A percentile compares a stretch with the other conserved stretches of the same genome.
phyloP scores from a whole-genome alignment of 2,888 invertebrate genomes.

The Nyleta sp. region DNA sequence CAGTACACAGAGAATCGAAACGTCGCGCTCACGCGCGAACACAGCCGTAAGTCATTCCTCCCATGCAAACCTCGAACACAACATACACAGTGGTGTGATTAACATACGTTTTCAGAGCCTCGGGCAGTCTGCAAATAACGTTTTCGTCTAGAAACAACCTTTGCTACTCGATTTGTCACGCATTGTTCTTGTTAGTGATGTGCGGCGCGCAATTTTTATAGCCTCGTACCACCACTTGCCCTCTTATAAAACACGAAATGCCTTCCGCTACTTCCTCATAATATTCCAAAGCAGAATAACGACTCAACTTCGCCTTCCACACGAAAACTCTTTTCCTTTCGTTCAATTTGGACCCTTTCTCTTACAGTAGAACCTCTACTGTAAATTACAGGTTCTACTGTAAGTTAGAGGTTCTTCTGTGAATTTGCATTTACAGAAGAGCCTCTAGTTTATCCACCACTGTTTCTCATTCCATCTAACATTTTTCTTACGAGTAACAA shows the following conservation, averaged over 20 bases:
- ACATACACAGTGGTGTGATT: constrained; percentile 68
- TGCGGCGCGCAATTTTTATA: constrained; percentile 10
- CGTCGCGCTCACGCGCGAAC: constrained; percentile 27
- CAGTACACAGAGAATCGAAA: constrained; percentile 29
- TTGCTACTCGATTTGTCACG: constrained; percentile 45
- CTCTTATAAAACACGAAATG: neutral
- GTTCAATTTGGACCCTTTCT: too few species aligned
- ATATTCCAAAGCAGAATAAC: too few species aligned
- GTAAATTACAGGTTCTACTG: too few species aligned
- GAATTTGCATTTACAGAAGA: too few species aligned
- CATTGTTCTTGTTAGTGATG: constrained; percentile 37
- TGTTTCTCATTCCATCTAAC: too few species aligned
- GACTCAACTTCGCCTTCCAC: too few species aligned
- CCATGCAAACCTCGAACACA: constrained; percentile 61
- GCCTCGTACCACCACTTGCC: constrained; percentile 60
- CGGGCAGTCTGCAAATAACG: constrained; percentile 81
- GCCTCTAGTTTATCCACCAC: too few species aligned
- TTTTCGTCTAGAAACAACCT: constrained; percentile 63
- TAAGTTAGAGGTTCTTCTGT: too few species aligned
- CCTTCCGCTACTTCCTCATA: too few species aligned
- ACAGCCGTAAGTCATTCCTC: constrained; percentile 50
- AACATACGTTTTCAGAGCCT: constrained; percentile 82
- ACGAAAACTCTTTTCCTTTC: too few species aligned
- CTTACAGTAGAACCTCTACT: too few species aligned
- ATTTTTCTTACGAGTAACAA: too few species aligned